Percentiles rank a stretch among this genome's conserved stretches.
Evolutionary conservation across 1,140 invertebrate genomes (phyloP).

Genomic region (Sipha flava): DNA sequence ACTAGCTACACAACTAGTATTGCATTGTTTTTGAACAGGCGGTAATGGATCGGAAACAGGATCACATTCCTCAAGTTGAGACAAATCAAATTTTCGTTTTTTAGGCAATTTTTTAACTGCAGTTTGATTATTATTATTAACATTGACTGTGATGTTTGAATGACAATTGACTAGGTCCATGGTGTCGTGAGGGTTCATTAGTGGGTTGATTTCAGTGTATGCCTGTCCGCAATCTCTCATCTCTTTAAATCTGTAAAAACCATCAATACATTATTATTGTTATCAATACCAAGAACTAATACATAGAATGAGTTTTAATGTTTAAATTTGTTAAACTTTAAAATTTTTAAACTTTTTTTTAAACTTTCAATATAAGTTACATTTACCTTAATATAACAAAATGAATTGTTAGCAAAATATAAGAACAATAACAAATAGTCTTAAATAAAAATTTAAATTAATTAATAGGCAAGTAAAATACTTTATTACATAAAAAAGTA

Average conservation of each 20-base stretch:
- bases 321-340: too few species aligned
- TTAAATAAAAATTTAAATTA: too few species aligned
- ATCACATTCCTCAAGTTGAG: conserved; percentile 62
- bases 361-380: too few species aligned
- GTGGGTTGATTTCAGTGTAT: conserved; percentile 4
- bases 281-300: too few species aligned
- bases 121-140: conserved; percentile 17
- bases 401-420: too few species aligned
- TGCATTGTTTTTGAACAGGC: conserved; percentile 34
- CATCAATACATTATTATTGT: not conserved
- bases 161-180: conserved; percentile 26
- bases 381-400: too few species aligned
- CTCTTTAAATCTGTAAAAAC: not conserved
- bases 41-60: conserved; percentile 38
- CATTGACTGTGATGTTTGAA: conserved; percentile 19
- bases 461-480: too few species aligned
- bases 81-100: conserved; percentile 78
- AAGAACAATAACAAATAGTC: too few species aligned
- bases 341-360: too few species aligned
- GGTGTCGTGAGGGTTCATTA: conserved; percentile 20
- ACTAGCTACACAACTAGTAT: conserved; percentile 40
- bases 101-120: conserved; percentile 62
- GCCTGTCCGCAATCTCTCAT: conserved; percentile 23
- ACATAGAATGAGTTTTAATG: too few species aligned
- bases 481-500: too few species aligned